Evolutionary conservation across 2,113 vertebrate genomes (phyloP).

Genomic region (Chamaea fasciata): DNA sequence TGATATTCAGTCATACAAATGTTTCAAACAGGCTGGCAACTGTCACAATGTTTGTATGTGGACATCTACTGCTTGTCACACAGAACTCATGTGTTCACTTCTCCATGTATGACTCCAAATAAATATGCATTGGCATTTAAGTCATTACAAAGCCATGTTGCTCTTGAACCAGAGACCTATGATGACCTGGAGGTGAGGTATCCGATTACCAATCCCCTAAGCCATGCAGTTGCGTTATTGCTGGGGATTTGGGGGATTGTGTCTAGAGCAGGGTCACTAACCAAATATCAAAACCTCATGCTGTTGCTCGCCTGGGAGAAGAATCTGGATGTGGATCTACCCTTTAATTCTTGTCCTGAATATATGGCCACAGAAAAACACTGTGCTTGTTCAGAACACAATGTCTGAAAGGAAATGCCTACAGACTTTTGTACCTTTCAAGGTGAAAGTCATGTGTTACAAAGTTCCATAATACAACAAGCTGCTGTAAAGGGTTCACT

Average conservation of each 20-base stretch:
- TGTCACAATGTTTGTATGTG: constrained; percentile 13
- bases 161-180: constrained; percentile 7
- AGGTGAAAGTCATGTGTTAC: neutral
- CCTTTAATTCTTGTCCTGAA: neutral
- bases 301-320: neutral
- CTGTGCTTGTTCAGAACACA: neutral
- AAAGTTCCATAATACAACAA: neutral
- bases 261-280: neutral
- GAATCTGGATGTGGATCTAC: accelerated
- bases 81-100: neutral
- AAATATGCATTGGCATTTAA: neutral
- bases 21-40: neutral
- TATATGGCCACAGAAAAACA: neutral
- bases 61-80: neutral
- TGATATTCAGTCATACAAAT: neutral
- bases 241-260: constrained; percentile 42
- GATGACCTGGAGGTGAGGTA: constrained; percentile 46
- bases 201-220: constrained; percentile 52
- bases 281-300: neutral
- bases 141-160: neutral
- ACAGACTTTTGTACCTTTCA: neutral
- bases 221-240: constrained; percentile 10
- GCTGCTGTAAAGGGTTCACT: neutral
- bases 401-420: neutral
- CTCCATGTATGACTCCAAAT: neutral